phyloP scores from a whole-genome alignment of 1,140 invertebrate genomes.

The Drosophila nebulosa region DNA sequence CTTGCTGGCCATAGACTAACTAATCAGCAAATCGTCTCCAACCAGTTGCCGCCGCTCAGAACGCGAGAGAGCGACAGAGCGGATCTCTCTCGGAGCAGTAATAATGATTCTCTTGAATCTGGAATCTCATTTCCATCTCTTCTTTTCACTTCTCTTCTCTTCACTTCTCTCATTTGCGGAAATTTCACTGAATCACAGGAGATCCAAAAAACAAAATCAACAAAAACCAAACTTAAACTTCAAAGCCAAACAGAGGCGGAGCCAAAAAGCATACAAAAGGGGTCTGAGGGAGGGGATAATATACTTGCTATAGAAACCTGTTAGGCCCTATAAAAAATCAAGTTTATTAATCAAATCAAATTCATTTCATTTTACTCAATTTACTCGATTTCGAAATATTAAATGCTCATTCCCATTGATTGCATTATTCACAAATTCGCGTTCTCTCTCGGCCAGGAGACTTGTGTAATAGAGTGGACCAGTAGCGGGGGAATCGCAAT shows the following conservation, averaged over 20 bases:
- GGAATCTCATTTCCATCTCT: too few species aligned
- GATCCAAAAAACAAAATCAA: background rate
- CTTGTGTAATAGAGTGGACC: constrained; percentile 22
- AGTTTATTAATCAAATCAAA: too few species aligned
- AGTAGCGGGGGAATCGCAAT: background rate
- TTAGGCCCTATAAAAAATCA: too few species aligned
- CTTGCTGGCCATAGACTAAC: constrained; percentile 33
- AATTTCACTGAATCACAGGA: background rate
- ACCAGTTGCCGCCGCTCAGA: background rate
- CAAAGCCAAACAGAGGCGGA: background rate
- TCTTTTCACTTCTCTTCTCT: background rate
- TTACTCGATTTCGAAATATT: too few species aligned
- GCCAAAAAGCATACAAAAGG: too few species aligned
- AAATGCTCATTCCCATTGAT: background rate
- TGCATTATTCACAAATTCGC: background rate
- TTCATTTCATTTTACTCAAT: too few species aligned
- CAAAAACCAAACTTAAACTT: background rate
- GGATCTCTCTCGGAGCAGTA: background rate
- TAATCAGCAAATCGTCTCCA: background rate
- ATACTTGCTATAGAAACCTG: too few species aligned
- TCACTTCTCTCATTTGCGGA: background rate
- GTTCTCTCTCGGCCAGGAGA: background rate
- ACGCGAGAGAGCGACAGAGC: background rate
- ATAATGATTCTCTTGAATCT: too few species aligned
- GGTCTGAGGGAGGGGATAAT: too few species aligned